Base-by-base conservation (phyloP, 2,888 invertebrate genomes). In the Drosophila anceps region DNA sequence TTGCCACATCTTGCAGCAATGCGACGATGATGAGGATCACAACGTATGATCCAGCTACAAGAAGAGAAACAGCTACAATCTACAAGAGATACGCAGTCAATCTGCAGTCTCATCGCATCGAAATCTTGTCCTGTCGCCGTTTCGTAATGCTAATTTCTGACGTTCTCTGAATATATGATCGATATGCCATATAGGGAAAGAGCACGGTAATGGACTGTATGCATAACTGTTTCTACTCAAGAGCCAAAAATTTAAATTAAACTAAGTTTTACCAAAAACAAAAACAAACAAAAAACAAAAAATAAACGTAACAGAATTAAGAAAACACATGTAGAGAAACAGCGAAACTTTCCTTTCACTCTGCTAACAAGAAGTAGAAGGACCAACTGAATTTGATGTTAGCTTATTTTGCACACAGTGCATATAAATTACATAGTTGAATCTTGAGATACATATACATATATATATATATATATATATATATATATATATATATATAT, bases 131-230 rank as follows among this genome's bases (percentile, higher is more conserved):
- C 44, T 57, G 33, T 35, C 46, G 64, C 53, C 41, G 44, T 75
- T 51, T 53, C 44, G 31, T 48, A 82, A 84, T 84, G 88, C 83
- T 83, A 83, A 83, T 85, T 88, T 82, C 41, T 66, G 84, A 66
- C 80, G 66, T 74, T 76, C 76, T 73, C 70, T 60, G 57, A 60
- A 71, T 67, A 60, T 77, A 64, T 76, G 81, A 73, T 71, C 66
- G 53, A 61, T 39, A 43, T 68, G 73, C 84, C 88, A 70, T 82
- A 84, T 65, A 84, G 37, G 72, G 81, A 33, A 20, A n/a, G 8
- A 9, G 33, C 31, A 35, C 64, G 44, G 41, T 58, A 65, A 72
- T 65, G 57, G 46, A 44, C 65, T 51, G 39, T 20, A 33, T 53
- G 39, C 57, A 54, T 73, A 76, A 76, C 79, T 50, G 79, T 79